These are phyloP conservation scores for Podabrus alpinus DNA, from an alignment of 2,888 invertebrate species.

Conservation along the genomic window DNA sequence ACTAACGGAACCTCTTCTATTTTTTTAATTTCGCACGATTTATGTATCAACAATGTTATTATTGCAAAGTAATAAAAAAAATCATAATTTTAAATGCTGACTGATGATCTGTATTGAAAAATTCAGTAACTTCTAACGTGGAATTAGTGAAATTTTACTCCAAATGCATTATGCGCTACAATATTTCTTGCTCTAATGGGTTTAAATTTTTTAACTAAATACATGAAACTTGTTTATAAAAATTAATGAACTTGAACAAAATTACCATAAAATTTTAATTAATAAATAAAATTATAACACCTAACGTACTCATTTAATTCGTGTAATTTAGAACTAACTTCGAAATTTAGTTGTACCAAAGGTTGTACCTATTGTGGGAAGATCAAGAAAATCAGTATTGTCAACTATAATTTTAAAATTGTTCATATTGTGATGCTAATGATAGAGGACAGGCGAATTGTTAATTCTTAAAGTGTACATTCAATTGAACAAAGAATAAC, in stretches of 20 bases:
- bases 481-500: not conserved
- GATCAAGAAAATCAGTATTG: not conserved
- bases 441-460: not conserved
- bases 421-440: not conserved
- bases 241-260: not conserved
- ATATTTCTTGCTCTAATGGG: not conserved
- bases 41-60: too few relatives aligned
- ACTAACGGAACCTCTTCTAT: too few relatives aligned
- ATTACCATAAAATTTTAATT: not conserved
- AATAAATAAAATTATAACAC: not conserved
- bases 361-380: too few relatives aligned
- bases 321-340: not conserved
- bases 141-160: not conserved
- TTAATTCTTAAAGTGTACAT: not conserved
- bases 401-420: not conserved
- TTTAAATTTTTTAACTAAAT: not conserved
- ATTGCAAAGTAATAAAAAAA: too few relatives aligned
- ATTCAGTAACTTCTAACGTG: too few relatives aligned
- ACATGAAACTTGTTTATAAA: not conserved
- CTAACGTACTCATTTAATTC: not conserved
- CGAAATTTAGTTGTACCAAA: not conserved
- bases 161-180: not conserved
- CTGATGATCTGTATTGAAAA: too few relatives aligned
- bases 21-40: too few relatives aligned
- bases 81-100: too few relatives aligned